Evolutionary conservation across 2,888 invertebrate genomes (phyloP), one percentile per base, ranked within the genome.

Genomic region (Catocala nupta): DNA sequence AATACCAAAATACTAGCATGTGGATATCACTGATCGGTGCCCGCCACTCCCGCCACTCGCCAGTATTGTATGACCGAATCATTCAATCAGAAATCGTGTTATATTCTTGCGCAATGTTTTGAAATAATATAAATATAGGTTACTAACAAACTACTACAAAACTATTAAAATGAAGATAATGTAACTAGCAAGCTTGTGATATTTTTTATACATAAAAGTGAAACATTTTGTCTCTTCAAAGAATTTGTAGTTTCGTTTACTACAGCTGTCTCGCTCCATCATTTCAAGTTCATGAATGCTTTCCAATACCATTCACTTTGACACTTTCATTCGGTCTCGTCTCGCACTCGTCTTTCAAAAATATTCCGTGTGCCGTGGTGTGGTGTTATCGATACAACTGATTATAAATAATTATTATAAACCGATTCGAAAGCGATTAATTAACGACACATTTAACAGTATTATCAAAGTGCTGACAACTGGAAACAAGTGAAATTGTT

Each of bases 381-480:
- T 48, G 78, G 71, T 53, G 55, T 42, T 34, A 74, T 66, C 70
- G 73, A 81, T 68, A 74, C 73, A 70, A 72, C 67, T 75, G 65
- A 63, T 72, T 73, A 55, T 60, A 54, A 67, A 65, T 63, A 63
- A 59, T 67, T 8, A 39, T 39, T 39, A 59, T 58, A 72, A 63
- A 68, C 36, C 69, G 63, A 77, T 53, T 63, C 73, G 65, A 73
- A 72, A 73, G 45, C 70, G 53, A 64, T 34, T 58, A 59, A 59
- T 25, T 61, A 52, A 58, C 71, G 48, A 74, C 56, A 49, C 48
- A 55, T 53, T 55, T 34, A 48, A 50, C 53, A 43, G 47, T 58
- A 13, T 54, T 52, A 57, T 50, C 52, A 5, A 43, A 62, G 65
- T 64, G 65, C 53, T 55, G 45, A 49, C 10, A 56, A 65, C 67